phyloP scores from a whole-genome alignment of 2,797 vertebrate genomes.

The Cheirogaleus major region DNA sequence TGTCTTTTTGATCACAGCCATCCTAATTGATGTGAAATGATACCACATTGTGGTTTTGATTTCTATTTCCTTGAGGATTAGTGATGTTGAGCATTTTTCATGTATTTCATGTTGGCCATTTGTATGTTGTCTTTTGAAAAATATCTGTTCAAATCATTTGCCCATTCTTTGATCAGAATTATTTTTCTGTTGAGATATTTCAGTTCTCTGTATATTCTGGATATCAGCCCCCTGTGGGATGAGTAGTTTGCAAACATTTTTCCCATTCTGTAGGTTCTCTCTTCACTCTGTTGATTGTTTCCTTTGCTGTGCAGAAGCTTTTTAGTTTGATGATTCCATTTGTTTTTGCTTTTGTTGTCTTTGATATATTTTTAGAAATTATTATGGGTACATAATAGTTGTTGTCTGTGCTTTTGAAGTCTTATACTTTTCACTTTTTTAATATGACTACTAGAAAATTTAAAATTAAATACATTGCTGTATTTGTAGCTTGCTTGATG shows the following conservation, averaged over 20 bases:
- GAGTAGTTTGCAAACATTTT: neutral
- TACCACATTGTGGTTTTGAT: neutral
- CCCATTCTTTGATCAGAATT: neutral
- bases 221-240: neutral
- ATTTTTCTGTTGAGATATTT: neutral
- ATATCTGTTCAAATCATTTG: neutral
- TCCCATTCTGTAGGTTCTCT: neutral
- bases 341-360: neutral
- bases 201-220: neutral
- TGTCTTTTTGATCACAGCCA: neutral
- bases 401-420: neutral
- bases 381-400: neutral
- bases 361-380: neutral
- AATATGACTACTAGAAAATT: neutral
- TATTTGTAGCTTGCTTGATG: neutral
- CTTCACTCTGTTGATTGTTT: neutral
- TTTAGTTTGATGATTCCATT: neutral
- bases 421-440: neutral
- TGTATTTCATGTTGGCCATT: neutral
- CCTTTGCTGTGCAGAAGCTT: neutral
- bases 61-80: neutral
- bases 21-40: neutral
- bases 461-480: neutral
- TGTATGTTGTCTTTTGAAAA: neutral
- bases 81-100: neutral